These are phyloP conservation scores for Chauna torquata DNA, from an alignment of 2,113 vertebrate species.

Conservation along the genomic window DNA sequence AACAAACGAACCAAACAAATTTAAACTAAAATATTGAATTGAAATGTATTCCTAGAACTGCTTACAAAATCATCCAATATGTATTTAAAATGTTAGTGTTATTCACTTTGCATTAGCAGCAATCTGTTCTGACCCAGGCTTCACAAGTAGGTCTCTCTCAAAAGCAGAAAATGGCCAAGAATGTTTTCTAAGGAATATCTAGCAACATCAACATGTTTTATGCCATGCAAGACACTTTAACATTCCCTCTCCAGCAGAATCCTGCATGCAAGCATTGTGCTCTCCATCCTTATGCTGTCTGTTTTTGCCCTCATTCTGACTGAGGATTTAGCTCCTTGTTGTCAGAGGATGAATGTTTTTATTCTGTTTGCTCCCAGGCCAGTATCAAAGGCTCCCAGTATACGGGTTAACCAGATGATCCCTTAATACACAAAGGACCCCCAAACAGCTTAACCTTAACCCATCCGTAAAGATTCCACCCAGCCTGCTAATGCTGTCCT, in stretches of 20 bases:
- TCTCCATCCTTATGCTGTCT: background rate
- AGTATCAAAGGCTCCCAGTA: constrained; percentile 64
- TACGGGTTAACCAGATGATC: constrained; percentile 80
- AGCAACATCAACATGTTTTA: background rate
- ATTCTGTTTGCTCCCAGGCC: constrained; percentile 66
- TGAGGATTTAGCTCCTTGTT: constrained; percentile 65
- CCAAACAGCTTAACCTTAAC: constrained; percentile 79
- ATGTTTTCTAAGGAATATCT: background rate
- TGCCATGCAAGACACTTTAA: background rate
- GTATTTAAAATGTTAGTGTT: accelerated
- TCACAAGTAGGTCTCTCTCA: background rate
- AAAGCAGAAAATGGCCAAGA: background rate
- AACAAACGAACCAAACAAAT: background rate
- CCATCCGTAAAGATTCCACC: constrained; percentile 64
- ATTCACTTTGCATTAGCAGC: accelerated
- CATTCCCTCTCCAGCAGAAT: background rate
- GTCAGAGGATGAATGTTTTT: constrained; percentile 64
- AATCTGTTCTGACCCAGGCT: background rate
- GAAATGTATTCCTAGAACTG: background rate
- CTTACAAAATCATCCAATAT: accelerated
- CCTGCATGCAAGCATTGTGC: background rate
- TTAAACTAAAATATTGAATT: background rate
- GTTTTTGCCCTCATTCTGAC: background rate
- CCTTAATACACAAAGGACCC: constrained; percentile 78
- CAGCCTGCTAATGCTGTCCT: constrained; percentile 69